Evolutionary conservation across 2,113 vertebrate species (phyloP).

Genomic region (Podarcis muralis): DNA sequence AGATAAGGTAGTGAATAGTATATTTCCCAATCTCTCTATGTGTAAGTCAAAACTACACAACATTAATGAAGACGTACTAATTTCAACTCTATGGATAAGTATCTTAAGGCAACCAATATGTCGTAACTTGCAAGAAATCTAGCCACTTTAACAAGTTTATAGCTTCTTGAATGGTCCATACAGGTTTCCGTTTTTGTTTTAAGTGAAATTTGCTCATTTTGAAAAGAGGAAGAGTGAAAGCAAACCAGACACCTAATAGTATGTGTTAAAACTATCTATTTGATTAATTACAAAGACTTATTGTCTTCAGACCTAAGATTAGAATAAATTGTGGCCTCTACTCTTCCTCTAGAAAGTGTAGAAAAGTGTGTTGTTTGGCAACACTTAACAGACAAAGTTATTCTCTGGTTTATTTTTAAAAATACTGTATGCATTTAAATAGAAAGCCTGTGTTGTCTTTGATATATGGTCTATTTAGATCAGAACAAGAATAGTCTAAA

Average conservation of each 20-base stretch:
- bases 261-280: neutral
- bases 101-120: neutral
- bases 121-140: neutral
- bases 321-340: constrained; percentile 3
- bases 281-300: neutral
- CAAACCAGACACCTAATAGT: neutral
- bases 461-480: neutral
- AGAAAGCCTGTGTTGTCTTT: neutral
- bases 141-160: neutral
- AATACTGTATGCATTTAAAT: neutral
- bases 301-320: neutral
- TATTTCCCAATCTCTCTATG: too few species aligned
- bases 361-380: neutral
- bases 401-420: neutral
- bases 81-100: neutral
- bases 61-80: neutral
- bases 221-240: neutral
- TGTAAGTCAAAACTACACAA: neutral
- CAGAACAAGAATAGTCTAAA: neutral
- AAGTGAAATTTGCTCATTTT: neutral
- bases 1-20: too few species aligned
- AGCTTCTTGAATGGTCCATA: neutral
- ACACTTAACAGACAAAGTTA: neutral
- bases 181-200: neutral
- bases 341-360: neutral